Conservation (phyloP, 2,888 invertebrate genomes). For the Limnephilus marmoratus region DNA sequence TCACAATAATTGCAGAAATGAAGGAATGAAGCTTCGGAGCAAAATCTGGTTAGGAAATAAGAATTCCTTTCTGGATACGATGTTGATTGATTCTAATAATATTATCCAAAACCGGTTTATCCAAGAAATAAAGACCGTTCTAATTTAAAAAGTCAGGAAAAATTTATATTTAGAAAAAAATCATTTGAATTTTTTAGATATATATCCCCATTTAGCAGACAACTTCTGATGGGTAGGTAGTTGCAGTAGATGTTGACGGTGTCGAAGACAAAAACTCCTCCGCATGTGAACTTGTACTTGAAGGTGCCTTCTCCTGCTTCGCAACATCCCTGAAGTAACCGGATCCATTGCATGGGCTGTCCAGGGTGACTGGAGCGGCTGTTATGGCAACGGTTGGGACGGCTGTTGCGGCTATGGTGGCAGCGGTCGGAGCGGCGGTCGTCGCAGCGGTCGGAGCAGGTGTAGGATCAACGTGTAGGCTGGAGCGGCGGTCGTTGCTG, state of each 20-base stretch:
- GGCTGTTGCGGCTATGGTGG: neutral
- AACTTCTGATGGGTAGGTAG: slow-evolving; percentile 69
- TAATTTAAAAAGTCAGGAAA: no score
- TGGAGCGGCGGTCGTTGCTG: neutral
- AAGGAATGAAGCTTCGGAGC: no score
- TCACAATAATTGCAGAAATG: no score
- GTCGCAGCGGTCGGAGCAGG: neutral
- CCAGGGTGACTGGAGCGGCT: neutral
- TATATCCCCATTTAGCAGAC: neutral
- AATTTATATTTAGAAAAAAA: no score
- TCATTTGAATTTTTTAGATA: no score
- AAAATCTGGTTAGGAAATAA: no score
- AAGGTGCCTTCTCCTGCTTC: slow-evolving; percentile 57
- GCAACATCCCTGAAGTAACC: slow-evolving; percentile 39
- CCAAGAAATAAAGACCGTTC: no score
- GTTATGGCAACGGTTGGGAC: neutral
- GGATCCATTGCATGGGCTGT: neutral
- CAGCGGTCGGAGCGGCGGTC: neutral
- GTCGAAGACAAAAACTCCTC: slow-evolving; percentile 71
- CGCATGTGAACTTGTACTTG: slow-evolving; percentile 70
- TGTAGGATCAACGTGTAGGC: neutral
- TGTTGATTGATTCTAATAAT: no score
- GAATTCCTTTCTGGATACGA: no score
- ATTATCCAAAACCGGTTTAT: no score
- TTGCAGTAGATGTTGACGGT: slow-evolving; percentile 70